A percentile compares a stretch with the other conserved stretches of the same genome.
Evolutionary conservation across 2,888 invertebrate genomes (phyloP).

Genomic region (Anodontia alba): DNA sequence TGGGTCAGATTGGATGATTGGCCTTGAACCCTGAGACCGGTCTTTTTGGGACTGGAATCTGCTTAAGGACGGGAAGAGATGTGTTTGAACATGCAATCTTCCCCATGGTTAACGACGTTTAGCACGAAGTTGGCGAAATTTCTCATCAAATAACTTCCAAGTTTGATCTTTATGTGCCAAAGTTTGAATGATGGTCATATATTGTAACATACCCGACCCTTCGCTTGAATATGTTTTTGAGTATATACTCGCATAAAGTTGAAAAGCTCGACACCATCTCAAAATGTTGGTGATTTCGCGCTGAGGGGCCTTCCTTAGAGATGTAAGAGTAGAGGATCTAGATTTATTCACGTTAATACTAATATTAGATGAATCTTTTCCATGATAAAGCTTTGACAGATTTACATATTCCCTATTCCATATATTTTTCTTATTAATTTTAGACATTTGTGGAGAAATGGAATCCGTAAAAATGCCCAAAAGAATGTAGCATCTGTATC

Average conservation of each 20-base stretch:
- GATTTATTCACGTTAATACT: conserved; percentile 13
- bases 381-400: conserved; percentile 1
- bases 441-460: not conserved
- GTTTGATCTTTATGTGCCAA: conserved; percentile 4
- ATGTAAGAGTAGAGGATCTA: not conserved
- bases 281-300: conserved; percentile 15
- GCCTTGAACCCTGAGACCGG: conserved; percentile 7
- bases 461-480: conserved; percentile 19
- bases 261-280: conserved; percentile 29
- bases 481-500: not conserved
- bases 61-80: not conserved
- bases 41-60: not conserved
- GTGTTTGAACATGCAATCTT: not conserved
- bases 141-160: conserved; percentile 25
- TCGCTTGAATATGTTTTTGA: conserved; percentile 12
- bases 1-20: not conserved
- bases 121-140: conserved; percentile 20
- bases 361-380: not conserved
- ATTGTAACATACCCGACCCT: conserved; percentile 13
- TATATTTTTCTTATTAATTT: conserved; percentile 12
- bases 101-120: conserved; percentile 2
- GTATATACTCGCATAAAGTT: conserved; percentile 20
- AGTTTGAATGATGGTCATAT: conserved; percentile 27
- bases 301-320: not conserved
- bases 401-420: conserved; percentile 18